Conservation (phyloP, 1,140 invertebrate species). For the Antheraea mylitta region DNA sequence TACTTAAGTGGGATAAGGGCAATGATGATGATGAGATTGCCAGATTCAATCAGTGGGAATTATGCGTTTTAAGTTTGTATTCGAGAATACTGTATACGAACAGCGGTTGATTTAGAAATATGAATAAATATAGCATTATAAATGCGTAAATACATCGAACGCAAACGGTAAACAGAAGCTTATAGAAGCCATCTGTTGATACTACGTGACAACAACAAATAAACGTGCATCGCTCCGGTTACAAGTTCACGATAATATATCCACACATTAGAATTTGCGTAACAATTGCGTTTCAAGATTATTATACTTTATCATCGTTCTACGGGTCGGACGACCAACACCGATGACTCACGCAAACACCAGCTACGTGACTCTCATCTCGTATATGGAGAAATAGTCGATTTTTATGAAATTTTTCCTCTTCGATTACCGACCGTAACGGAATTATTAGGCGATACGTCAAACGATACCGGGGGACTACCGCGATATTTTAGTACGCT, state of each 20-base stretch:
- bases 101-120: too few relatives aligned
- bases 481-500: background rate
- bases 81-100: too few relatives aligned
- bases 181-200: slow-evolving; percentile 4
- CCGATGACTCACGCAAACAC: too few relatives aligned
- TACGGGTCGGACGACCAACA: background rate
- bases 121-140: background rate
- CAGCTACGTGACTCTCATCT: background rate
- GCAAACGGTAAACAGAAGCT: background rate
- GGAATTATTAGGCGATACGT: background rate
- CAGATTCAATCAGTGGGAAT: too few relatives aligned
- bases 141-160: background rate
- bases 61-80: too few relatives aligned
- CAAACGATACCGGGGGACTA: background rate
- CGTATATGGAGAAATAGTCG: background rate
- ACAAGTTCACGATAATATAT: slow-evolving; percentile 3
- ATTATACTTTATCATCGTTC: background rate
- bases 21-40: too few relatives aligned
- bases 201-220: background rate
- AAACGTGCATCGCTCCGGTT: background rate
- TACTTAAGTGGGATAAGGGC: too few relatives aligned
- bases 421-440: background rate
- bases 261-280: background rate
- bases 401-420: slow-evolving; percentile 3
- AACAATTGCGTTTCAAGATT: background rate